Conservation (phyloP, 2,797 vertebrate genomes). For the Sus cebifrons region DNA sequence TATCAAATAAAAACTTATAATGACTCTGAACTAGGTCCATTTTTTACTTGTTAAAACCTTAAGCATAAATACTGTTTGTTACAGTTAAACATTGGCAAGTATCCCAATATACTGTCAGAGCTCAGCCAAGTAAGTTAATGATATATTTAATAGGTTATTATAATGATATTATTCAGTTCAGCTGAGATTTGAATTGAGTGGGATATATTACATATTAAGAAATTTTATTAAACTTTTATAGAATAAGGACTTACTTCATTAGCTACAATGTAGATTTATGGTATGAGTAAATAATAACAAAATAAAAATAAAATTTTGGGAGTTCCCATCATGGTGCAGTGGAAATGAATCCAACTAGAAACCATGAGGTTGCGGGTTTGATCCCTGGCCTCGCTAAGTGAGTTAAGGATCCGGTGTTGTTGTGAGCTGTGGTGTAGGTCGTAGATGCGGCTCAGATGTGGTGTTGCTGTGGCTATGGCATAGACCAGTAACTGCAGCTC, state of each 20-base stretch:
- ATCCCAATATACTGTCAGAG: background rate
- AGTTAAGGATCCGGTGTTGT: too few species aligned
- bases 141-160: slow-evolving; percentile 36
- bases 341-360: too few species aligned
- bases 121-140: slow-evolving; percentile 30
- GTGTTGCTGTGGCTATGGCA: too few species aligned
- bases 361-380: too few species aligned
- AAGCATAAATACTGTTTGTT: background rate
- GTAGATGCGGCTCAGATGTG: too few species aligned
- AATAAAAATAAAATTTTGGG: background rate
- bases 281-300: slow-evolving; percentile 56
- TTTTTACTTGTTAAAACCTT: slow-evolving; percentile 48
- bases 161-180: slow-evolving; percentile 8
- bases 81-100: background rate
- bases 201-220: slow-evolving; percentile 26
- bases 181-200: slow-evolving; percentile 47
- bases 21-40: background rate
- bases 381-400: too few species aligned
- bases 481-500: too few species aligned
- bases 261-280: background rate
- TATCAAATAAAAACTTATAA: slow-evolving; percentile 53
- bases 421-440: too few species aligned
- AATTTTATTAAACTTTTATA: slow-evolving; percentile 42
- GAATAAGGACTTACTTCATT: background rate
- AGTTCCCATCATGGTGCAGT: too few species aligned